Evolutionary conservation across 2,113 vertebrate genomes (phyloP), one percentile per base, ranked within the genome.

Genomic region (Caretta caretta): DNA sequence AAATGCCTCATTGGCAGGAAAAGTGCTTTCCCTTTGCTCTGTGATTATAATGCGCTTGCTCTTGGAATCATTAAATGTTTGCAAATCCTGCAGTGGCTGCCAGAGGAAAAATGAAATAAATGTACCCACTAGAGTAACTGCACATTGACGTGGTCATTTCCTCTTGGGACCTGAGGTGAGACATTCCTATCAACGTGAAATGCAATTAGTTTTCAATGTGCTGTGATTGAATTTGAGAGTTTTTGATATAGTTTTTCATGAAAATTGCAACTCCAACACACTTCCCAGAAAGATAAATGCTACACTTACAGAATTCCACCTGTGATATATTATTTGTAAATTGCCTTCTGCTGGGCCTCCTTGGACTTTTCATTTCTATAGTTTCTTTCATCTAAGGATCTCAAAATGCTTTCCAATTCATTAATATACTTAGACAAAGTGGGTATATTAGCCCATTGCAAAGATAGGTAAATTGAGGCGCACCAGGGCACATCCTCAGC

Each of bases 1-100:
- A 96, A 96, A 90, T 94, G 95, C 98, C 96, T 98, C 16, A 31
- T 95, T 93, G 93, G 92, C 98, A 98, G 98, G 98, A 98, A 98
- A 98, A 97, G 97, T 97, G 95, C 94, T 98, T 98, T 98, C 98
- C 97, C 96, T 93, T 96, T 88, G 91, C 92, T 96, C 94, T 65
- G 82, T 83, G 62, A 80, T 87, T 94, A 93, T 92, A 97, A 92
- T 91, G 94, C 14, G 59, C 91, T 93, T 91, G 69, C 97, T 96
- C 93, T 97, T 96, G 42, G 89, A 97, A 90, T 92, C 84, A 96
- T 69, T 72, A 92, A 95, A 95, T 49, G 80, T 90, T 96, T 93
- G 89, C 90, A 93, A 88, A 86, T 90, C 86, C 94, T 92, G 75
- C 92, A 25, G 75, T 87, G 93, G 59, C 79, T 95, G 4, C 0